Conservation (phyloP, 2,797 vertebrate genomes). For the Propithecus deckenii region DNA sequence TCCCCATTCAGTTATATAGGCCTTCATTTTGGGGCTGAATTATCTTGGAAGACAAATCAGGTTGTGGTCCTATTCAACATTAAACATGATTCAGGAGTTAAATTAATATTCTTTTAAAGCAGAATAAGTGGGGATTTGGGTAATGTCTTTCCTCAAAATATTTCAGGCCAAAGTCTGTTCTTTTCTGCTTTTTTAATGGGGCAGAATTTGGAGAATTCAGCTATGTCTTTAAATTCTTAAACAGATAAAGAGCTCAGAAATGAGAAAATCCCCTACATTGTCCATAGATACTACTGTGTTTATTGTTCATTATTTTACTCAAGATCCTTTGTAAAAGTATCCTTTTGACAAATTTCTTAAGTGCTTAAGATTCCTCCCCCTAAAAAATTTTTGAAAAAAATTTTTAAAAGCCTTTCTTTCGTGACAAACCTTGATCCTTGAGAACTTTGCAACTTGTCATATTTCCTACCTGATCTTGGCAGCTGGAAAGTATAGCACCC, state of each 20-base stretch:
- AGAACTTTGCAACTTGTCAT: not conserved
- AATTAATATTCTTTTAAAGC: not conserved
- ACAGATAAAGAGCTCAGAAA: constrained; percentile 30
- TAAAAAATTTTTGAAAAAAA: not conserved
- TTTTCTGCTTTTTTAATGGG: not conserved
- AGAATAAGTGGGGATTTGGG: constrained; percentile 8
- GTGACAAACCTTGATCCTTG: not conserved
- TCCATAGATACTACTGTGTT: not conserved
- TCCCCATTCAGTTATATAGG: not conserved
- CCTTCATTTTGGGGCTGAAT: not conserved
- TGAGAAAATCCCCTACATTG: not conserved
- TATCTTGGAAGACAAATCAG: not conserved
- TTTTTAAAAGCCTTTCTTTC: not conserved
- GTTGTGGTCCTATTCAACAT: not conserved
- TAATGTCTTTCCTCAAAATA: constrained; percentile 27
- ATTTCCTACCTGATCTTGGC: constrained; percentile 11
- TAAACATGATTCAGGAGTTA: not conserved
- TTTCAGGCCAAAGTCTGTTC: not conserved
- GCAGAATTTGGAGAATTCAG: not conserved
- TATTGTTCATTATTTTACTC: not conserved
- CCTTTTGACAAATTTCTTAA: constrained; percentile 45
- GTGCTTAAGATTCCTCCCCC: not conserved
- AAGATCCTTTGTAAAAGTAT: not conserved
- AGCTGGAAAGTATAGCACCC: not conserved
- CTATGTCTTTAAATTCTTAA: constrained; percentile 40